Evolutionary conservation across 2,888 invertebrate genomes (phyloP), one percentile per base, ranked within the genome.

Genomic region (Drosophila rellima): DNA sequence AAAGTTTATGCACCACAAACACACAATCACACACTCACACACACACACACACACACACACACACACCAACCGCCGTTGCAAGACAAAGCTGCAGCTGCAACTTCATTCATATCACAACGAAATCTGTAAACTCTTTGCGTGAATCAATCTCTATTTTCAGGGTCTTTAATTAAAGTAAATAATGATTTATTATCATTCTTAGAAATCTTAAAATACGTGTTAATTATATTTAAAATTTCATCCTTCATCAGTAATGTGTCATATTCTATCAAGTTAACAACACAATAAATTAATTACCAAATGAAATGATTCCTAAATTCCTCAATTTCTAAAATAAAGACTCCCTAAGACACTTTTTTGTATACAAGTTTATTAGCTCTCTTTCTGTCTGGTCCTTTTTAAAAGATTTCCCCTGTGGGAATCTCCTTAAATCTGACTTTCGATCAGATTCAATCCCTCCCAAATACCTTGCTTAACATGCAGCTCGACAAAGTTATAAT

Each of bases 1-100:
- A 73, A 77, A 77, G 65, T 77, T 77, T 76, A 17, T 55, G 50
- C 74, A 77, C 61, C 77, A 40, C 68, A 69, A 77, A 69, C 62
- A 67, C 29, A 40, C 68, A 69, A 77, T 66, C 62, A 67, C 29
- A 40, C 40, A 37, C 26, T 40, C 52, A 39, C 39, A 29, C 37
- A 20, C 35, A n/a, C 45, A 29, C 26, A 29, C 26, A 50, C 50
- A 35, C 50, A 18, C 18, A 40, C 11, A 11, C 10, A 1, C 33
- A 13, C 7, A 26, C 26, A 26, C n/a, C n/a, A n/a, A n/a, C n/a
- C n/a, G n/a, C n/a, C n/a, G 15, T 23, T 39, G 39, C 59, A 64
- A 61, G 52, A 70, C 61, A 74, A 70, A 62, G 54, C 60, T 42
- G 29, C 47, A 48, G 15, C 42, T n/a, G 56, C 64, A 62, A 39